Evolutionary conservation across 2,888 invertebrate species (phyloP).

Genomic region (Drosophila mulleri): DNA sequence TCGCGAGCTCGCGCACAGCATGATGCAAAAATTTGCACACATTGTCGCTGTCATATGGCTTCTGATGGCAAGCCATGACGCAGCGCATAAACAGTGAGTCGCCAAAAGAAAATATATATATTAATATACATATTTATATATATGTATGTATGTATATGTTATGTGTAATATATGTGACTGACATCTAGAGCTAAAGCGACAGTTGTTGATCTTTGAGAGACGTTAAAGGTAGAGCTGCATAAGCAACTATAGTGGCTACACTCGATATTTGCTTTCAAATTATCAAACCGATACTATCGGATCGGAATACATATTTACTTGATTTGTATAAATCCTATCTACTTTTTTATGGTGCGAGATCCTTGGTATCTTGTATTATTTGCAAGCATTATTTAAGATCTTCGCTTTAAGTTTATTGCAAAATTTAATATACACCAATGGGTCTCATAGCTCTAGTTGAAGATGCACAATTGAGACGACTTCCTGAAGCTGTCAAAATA

Average conservation of each 20-base stretch:
- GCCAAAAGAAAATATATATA: not conserved
- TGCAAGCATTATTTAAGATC: too few relatives aligned
- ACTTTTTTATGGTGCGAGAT: too few relatives aligned
- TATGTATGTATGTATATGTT: not conserved
- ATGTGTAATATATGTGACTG: not conserved
- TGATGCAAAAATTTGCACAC: slow-evolving; percentile 19
- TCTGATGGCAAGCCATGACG: not conserved
- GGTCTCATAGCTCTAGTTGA: not conserved
- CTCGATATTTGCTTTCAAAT: too few relatives aligned
- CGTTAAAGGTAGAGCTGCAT: not conserved
- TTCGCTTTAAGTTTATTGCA: too few relatives aligned
- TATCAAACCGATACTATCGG: too few relatives aligned
- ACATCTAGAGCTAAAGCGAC: not conserved
- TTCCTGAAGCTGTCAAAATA: not conserved
- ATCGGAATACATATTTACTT: too few relatives aligned
- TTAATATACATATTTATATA: not conserved
- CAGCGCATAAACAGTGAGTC: slow-evolving; percentile 1
- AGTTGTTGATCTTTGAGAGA: not conserved
- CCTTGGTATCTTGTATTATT: too few relatives aligned
- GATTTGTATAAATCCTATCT: too few relatives aligned
- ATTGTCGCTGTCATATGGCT: slow-evolving; percentile 9
- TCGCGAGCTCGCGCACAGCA: slow-evolving; percentile 20
- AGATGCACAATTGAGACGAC: not conserved
- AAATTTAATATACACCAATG: too few relatives aligned
- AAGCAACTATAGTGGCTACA: not conserved